A percentile compares a stretch with the other conserved stretches of the same genome.
Evolutionary conservation across 2,797 vertebrate genomes (phyloP).

Genomic region (Neopelma chrysocephalum): DNA sequence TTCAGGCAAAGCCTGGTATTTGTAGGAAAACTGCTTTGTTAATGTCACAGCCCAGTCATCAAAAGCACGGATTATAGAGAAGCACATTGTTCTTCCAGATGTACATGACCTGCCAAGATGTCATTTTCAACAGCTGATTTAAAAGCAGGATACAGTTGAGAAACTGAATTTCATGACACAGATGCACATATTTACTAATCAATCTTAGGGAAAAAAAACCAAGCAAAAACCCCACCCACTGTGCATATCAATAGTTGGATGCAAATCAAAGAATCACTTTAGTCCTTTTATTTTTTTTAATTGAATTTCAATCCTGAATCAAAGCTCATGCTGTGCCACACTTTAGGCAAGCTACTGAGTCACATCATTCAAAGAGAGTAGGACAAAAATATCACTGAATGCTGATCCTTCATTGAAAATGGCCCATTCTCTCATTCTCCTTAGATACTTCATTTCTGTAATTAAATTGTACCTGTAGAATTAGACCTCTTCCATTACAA

Average conservation of each 20-base stretch:
- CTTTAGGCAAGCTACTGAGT: not conserved
- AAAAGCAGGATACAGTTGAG: not conserved
- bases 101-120: not conserved
- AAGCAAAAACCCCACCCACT: not conserved
- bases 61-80: not conserved
- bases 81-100: not conserved
- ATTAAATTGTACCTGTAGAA: not conserved
- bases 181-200: not conserved
- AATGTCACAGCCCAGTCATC: not conserved
- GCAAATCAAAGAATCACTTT: not conserved
- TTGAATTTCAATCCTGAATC: slow-evolving; percentile 6
- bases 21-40: not conserved
- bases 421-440: not conserved
- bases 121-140: not conserved
- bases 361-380: slow-evolving; percentile 1
- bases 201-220: not conserved
- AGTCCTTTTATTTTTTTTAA: not conserved
- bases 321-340: not conserved
- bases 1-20: not conserved
- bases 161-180: not conserved
- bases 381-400: slow-evolving; percentile 44
- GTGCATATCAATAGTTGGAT: not conserved
- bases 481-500: not conserved
- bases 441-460: not conserved
- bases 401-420: slow-evolving; percentile 9